Evolutionary conservation across 2,888 invertebrate genomes (phyloP).

Genomic region (Calameuta idolon): DNA sequence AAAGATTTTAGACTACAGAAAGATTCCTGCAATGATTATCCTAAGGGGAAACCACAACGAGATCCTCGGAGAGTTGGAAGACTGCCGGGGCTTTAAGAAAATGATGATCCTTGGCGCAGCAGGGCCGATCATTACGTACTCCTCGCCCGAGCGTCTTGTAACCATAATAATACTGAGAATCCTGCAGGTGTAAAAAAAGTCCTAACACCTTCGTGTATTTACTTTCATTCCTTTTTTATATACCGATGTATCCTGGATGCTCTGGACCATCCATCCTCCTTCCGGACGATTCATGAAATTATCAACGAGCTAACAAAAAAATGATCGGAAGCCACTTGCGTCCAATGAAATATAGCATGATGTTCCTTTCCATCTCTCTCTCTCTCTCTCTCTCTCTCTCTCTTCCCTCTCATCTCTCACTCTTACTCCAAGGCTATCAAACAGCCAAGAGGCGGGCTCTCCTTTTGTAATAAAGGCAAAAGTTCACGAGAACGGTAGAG

Average conservation of each 20-base stretch:
- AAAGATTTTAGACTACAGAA: too few relatives aligned
- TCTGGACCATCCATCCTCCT: not conserved
- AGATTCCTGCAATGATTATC: too few relatives aligned
- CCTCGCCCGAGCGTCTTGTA: not conserved
- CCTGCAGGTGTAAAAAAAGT: constrained; percentile 1
- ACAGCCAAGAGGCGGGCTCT: too few relatives aligned
- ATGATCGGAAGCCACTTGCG: constrained; percentile 4
- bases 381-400: not conserved
- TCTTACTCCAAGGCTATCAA: not conserved
- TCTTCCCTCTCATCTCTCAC: constrained; percentile 20
- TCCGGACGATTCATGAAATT: not conserved
- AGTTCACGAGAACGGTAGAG: too few relatives aligned
- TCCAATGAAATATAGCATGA: constrained; percentile 14
- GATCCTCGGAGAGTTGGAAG: too few relatives aligned
- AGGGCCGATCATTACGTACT: not conserved
- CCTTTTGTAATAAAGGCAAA: too few relatives aligned
- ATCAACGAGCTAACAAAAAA: constrained; percentile 1
- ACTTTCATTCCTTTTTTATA: not conserved
- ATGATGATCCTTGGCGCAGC: not conserved
- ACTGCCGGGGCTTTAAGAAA: not conserved
- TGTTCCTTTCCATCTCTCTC: constrained; percentile 11
- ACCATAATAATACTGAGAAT: constrained; percentile 1
- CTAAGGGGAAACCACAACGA: too few relatives aligned
- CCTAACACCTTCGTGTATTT: not conserved
- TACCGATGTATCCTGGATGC: not conserved